Evolutionary conservation across 2,113 vertebrate species (phyloP).

Genomic region (Mobula hypostoma): DNA sequence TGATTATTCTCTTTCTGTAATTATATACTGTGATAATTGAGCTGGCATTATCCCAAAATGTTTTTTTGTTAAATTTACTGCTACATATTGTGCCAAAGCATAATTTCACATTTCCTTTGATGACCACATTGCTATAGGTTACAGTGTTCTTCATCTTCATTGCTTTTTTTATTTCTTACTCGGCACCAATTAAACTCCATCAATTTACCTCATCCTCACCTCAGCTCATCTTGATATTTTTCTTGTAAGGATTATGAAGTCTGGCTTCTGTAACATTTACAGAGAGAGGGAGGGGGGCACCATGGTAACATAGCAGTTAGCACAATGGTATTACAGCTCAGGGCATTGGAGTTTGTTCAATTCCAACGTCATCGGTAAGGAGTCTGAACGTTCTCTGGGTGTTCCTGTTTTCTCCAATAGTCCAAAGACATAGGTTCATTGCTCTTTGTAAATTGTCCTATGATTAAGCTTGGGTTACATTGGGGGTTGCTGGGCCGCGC

Average conservation of each 20-base stretch:
- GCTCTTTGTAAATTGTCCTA: no score
- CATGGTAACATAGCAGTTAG: no score
- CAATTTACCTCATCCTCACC: not conserved
- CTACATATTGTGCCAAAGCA: not conserved
- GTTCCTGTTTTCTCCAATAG: no score
- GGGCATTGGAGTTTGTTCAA: no score
- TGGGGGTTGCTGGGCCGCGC: no score
- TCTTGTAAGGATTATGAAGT: no score
- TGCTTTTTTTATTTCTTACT: not conserved
- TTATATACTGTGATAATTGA: conserved; percentile 33
- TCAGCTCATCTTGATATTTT: not conserved
- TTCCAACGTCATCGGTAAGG: no score
- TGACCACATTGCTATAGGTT: not conserved
- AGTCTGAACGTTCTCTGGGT: no score
- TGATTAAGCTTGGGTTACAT: no score
- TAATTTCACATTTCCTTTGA: not conserved
- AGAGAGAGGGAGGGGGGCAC: not conserved
- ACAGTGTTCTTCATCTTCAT: not conserved
- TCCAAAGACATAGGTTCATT: no score
- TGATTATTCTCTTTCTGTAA: conserved; percentile 23
- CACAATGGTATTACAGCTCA: no score
- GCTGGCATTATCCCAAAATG: conserved; percentile 29
- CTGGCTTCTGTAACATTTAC: not conserved
- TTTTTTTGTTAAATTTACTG: not conserved
- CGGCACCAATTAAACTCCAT: not conserved